phyloP scores from a whole-genome alignment of 2,888 invertebrate species.

The Cantharis flavilabris region DNA sequence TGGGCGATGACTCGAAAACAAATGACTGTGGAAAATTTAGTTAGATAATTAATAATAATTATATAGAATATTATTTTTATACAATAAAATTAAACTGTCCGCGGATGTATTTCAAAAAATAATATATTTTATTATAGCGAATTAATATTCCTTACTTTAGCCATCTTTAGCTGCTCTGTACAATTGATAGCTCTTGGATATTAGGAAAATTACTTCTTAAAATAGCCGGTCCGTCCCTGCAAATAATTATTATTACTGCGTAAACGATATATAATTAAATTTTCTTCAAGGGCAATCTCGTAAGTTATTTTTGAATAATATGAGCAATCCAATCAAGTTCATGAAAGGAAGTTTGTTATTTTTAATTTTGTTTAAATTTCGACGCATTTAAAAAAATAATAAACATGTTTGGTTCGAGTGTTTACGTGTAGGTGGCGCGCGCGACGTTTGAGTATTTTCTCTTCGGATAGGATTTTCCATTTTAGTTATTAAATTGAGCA shows the following conservation, averaged over 20 bases:
- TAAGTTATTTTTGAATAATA: neutral
- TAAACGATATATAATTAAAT: neutral
- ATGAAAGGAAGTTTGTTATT: neutral
- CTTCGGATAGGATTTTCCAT: neutral
- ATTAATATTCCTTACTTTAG: no score
- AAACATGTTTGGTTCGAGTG: neutral
- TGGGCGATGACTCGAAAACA: no score
- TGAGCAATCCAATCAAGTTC: neutral
- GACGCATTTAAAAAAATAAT: neutral
- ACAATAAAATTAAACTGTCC: no score
- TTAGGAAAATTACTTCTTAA: no score
- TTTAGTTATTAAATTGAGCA: conserved; percentile 21
- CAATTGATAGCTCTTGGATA: no score
- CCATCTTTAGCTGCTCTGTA: no score
- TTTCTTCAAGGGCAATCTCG: neutral
- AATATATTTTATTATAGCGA: no score
- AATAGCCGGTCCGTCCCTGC: neutral
- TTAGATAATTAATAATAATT: no score
- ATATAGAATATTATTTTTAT: no score
- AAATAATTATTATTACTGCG: neutral
- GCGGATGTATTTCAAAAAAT: no score
- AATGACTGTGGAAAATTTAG: no score
- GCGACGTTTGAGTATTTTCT: neutral
- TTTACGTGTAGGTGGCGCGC: neutral
- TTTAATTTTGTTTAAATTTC: neutral